These are phyloP conservation scores for Drosophila planitibia DNA, from an alignment of 2,888 invertebrate genomes.

Conservation along the genomic window DNA sequence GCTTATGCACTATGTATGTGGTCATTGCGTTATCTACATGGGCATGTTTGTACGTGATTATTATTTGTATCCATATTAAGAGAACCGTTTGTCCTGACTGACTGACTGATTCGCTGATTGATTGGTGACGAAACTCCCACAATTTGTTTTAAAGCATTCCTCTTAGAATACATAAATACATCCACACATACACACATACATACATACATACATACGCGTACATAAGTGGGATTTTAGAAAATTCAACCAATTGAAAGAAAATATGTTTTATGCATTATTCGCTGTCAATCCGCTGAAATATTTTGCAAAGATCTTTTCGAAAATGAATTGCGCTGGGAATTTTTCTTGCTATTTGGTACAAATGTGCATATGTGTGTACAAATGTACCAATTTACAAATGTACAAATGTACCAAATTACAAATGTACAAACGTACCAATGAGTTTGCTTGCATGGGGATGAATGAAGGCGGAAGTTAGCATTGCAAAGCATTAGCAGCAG, in stretches of 20 bases:
- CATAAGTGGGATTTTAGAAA: neutral
- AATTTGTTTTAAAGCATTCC: neutral
- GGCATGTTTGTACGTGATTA: neutral
- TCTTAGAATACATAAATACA: conserved; percentile 4
- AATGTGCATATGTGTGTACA: neutral
- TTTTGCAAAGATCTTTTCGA: neutral
- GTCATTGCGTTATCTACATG: neutral
- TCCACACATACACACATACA: neutral
- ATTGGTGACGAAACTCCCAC: neutral
- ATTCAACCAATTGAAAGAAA: neutral
- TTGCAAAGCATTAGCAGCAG: neutral
- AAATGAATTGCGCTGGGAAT: neutral
- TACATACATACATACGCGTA: neutral
- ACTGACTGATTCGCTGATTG: no score
- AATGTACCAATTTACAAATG: neutral
- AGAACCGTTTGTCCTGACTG: neutral
- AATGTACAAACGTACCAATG: neutral
- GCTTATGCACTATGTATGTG: neutral
- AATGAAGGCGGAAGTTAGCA: neutral
- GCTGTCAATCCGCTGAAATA: neutral
- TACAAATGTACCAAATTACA: neutral
- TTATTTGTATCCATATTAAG: neutral
- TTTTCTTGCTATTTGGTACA: neutral
- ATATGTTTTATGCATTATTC: neutral
- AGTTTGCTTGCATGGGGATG: neutral